phyloP scores from a whole-genome alignment of 2,888 invertebrate species.

The Halictus quadricinctus region DNA sequence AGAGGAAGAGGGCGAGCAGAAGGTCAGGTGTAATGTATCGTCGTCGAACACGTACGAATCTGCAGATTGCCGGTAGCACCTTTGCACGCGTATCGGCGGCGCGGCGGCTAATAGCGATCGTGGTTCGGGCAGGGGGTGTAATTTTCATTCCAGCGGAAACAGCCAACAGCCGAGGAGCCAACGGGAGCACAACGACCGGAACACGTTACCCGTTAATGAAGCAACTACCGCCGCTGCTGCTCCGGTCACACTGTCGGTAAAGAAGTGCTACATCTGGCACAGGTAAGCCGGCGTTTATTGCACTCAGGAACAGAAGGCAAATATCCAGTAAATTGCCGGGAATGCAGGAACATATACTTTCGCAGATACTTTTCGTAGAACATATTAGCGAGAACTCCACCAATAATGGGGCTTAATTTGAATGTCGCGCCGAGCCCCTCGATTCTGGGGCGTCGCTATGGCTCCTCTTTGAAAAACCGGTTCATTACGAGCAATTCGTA shows the following conservation, averaged over 20 bases:
- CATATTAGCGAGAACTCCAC: slow-evolving; percentile 26
- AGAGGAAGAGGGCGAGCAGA: neutral
- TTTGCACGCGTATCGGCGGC: slow-evolving; percentile 31
- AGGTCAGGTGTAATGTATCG: slow-evolving; percentile 4
- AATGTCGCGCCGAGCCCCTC: neutral
- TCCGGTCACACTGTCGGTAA: neutral
- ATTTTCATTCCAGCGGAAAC: slow-evolving; percentile 72
- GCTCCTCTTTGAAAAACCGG: too few species aligned
- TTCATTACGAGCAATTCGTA: too few species aligned
- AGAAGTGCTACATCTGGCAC: neutral
- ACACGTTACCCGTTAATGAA: slow-evolving; percentile 50
- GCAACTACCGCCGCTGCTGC: slow-evolving; percentile 15
- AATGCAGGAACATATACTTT: slow-evolving; percentile 24
- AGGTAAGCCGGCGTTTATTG: neutral
- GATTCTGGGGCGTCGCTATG: neutral
- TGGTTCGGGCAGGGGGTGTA: slow-evolving; percentile 52
- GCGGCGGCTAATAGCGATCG: slow-evolving; percentile 60
- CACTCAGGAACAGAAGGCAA: slow-evolving; percentile 24
- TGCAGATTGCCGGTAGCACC: slow-evolving; percentile 33
- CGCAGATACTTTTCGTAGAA: slow-evolving; percentile 28
- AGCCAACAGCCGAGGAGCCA: slow-evolving; percentile 45
- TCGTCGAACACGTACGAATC: slow-evolving; percentile 16
- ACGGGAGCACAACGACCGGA: slow-evolving; percentile 56
- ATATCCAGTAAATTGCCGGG: slow-evolving; percentile 35
- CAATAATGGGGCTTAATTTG: slow-evolving; percentile 42